These are phyloP conservation scores for Phrixothrix hirtus DNA, from an alignment of 2,888 invertebrate genomes.

Conservation along the genomic window DNA sequence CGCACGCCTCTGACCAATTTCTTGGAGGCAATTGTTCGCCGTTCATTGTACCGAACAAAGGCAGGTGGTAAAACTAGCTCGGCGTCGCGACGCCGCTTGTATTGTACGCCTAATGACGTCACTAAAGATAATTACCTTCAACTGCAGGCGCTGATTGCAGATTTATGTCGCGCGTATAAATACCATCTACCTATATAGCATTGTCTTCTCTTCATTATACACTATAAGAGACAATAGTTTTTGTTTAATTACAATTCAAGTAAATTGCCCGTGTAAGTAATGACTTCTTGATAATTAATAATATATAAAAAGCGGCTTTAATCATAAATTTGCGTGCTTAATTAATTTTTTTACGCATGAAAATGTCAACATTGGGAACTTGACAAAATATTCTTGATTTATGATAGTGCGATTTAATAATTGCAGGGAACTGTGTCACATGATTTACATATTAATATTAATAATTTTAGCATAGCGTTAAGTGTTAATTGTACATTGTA, in stretches of 20 bases:
- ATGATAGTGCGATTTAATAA: too few relatives aligned
- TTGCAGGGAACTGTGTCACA: too few relatives aligned
- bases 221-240: conserved; percentile 27
- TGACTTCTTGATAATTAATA: too few relatives aligned
- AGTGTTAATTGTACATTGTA: too few relatives aligned
- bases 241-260: conserved; percentile 28
- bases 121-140: conserved; percentile 40
- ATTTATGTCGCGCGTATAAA: conserved; percentile 36
- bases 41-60: conserved; percentile 26
- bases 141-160: conserved; percentile 38
- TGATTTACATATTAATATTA: too few relatives aligned
- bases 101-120: conserved; percentile 33
- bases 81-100: conserved; percentile 26
- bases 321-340: background rate
- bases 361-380: too few relatives aligned
- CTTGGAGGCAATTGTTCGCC: conserved; percentile 21
- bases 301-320: too few relatives aligned
- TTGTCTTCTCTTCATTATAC: conserved; percentile 30
- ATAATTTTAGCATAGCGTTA: too few relatives aligned
- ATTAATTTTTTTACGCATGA: too few relatives aligned
- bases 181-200: conserved; percentile 28
- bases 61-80: conserved; percentile 16
- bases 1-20: conserved; percentile 26
- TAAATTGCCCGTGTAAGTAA: conserved; percentile 25
- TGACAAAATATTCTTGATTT: too few relatives aligned